Conservation (phyloP, 2,888 invertebrate species). For the Papilio elwesi region DNA sequence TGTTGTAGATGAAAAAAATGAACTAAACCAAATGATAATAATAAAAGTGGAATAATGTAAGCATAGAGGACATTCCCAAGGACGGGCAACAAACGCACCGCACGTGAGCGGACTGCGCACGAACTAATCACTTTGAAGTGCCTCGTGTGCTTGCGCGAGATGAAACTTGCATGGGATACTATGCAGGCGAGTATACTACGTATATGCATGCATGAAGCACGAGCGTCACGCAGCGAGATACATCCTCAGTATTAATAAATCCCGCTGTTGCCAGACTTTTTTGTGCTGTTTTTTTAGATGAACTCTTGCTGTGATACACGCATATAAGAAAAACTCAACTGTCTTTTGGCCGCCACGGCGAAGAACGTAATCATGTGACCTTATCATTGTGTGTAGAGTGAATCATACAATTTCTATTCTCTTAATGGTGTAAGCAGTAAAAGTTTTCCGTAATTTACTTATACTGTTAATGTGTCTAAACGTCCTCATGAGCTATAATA, state of each 20-base stretch:
- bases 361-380: background rate
- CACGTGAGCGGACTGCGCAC: background rate
- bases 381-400: background rate
- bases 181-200: background rate
- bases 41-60: background rate
- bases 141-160: constrained; percentile 1
- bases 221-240: background rate
- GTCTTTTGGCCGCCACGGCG: background rate
- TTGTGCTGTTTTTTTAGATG: background rate
- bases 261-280: background rate
- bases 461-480: no score
- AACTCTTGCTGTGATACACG: background rate
- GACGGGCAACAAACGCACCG: constrained; percentile 12
- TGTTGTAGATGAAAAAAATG: no score
- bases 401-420: no score
- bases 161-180: background rate
- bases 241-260: constrained; percentile 17
- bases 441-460: no score
- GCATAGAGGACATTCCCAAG: background rate
- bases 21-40: background rate
- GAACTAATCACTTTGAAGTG: constrained; percentile 28
- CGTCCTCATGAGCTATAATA: no score
- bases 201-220: background rate
- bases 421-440: no score
- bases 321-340: background rate